These are phyloP conservation scores for Watsonalla binaria DNA, from an alignment of 2,888 invertebrate genomes.

Conservation along the genomic window DNA sequence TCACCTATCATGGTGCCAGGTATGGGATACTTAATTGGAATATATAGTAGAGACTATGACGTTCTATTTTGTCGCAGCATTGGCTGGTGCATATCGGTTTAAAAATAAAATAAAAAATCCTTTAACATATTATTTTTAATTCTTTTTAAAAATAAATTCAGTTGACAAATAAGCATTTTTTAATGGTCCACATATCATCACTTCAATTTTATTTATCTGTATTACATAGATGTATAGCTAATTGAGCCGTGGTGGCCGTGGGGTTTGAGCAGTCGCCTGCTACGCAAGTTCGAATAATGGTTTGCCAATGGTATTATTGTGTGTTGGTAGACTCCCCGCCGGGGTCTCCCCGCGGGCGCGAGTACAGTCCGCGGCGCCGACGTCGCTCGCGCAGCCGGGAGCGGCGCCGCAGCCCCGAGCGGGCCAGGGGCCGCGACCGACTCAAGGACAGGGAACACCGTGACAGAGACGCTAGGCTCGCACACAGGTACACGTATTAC, in stretches of 20 bases:
- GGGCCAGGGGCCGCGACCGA: constrained; percentile 34
- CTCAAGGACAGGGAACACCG: constrained; percentile 17
- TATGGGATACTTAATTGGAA: constrained; percentile 13
- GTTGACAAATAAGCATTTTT: too few species aligned
- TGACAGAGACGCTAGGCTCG: not conserved
- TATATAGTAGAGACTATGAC: too few species aligned
- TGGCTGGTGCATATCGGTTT: too few species aligned
- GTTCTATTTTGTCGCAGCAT: too few species aligned
- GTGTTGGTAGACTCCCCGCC: constrained; percentile 55
- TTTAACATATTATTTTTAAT: too few species aligned
- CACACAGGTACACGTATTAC: constrained; percentile 25
- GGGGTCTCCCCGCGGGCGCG: constrained; percentile 40
- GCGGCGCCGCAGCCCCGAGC: constrained; percentile 42
- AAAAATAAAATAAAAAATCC: too few species aligned
- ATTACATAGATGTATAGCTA: too few species aligned
- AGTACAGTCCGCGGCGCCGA: constrained; percentile 51
- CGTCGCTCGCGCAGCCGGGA: constrained; percentile 53
- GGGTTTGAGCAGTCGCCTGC: too few species aligned
- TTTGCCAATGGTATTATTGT: constrained; percentile 1
- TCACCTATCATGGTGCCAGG: constrained; percentile 70
- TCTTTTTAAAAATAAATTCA: too few species aligned
- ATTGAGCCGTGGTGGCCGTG: too few species aligned
- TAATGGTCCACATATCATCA: too few species aligned
- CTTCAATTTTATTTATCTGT: too few species aligned
- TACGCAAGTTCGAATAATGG: constrained; percentile 2